These are phyloP conservation scores for Artibeus jamaicensis DNA, from an alignment of 2,797 vertebrate genomes.

Conservation along the genomic window DNA sequence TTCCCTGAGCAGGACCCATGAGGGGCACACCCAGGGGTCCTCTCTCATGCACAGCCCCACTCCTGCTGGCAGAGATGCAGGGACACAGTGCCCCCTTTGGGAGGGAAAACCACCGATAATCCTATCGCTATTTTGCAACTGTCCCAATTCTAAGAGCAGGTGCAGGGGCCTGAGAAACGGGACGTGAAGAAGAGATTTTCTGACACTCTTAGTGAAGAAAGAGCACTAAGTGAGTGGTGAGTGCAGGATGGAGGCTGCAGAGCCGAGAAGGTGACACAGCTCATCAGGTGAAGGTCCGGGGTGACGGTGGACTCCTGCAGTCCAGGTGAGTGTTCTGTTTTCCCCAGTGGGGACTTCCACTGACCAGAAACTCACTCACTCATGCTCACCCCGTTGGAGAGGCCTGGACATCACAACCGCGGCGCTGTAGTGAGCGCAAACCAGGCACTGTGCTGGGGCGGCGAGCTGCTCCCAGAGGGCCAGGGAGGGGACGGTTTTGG, in stretches of 20 bases:
- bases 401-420: rapidly evolving
- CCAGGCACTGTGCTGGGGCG: rapidly evolving
- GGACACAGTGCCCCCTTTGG: rapidly evolving
- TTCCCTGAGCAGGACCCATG: neutral
- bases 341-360: rapidly evolving
- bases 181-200: neutral
- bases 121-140: too few species aligned
- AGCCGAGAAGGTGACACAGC: rapidly evolving
- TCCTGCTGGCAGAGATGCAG: neutral
- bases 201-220: rapidly evolving
- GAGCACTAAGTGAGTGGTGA: rapidly evolving
- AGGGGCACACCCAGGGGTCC: neutral
- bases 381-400: too few species aligned
- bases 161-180: neutral
- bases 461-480: rapidly evolving
- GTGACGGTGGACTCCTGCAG: neutral
- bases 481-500: neutral
- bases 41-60: rapidly evolving
- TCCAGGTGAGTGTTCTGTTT: neutral
- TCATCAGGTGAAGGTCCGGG: rapidly evolving
- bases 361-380: neutral
- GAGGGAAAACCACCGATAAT: neutral
- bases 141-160: rapidly evolving
- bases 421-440: rapidly evolving
- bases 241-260: neutral